Conservation (phyloP, 2,113 vertebrate species). For the Gallinago media region DNA sequence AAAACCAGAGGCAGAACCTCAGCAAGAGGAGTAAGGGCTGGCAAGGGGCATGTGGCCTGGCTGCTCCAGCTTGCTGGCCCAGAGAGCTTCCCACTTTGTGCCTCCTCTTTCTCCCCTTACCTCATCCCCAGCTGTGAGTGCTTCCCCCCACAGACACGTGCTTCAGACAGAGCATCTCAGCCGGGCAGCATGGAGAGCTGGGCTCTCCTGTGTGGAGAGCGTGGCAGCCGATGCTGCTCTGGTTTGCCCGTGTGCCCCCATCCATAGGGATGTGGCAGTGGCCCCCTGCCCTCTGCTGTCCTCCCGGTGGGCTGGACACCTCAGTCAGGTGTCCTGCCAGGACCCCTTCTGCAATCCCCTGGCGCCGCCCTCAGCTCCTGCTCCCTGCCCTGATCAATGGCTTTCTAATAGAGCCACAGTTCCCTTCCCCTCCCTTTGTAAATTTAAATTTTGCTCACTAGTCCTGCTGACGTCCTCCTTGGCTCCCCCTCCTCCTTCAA, state of each 20-base stretch:
- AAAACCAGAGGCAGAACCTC: not conserved
- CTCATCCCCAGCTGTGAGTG: not conserved
- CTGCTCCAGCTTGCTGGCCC: not conserved
- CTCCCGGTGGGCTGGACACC: not conserved
- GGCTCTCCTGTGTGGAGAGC: not conserved
- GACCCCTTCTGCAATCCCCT: too few species aligned
- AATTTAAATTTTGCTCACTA: constrained; percentile 39
- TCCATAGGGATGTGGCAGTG: accelerated
- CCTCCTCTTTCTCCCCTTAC: not conserved
- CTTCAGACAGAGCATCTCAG: not conserved
- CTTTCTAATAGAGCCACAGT: not conserved
- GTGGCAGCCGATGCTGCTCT: not conserved
- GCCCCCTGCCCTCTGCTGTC: not conserved
- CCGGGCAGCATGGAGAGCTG: accelerated
- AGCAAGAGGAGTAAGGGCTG: not conserved
- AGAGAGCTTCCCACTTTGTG: not conserved
- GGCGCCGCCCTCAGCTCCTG: not conserved
- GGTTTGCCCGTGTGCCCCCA: accelerated
- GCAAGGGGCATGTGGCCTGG: not conserved
- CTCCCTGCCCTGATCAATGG: not conserved
- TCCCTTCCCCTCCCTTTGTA: not conserved
- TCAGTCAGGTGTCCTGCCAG: not conserved
- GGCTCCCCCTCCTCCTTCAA: constrained; percentile 11
- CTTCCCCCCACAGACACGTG: accelerated
- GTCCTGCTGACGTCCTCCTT: constrained; percentile 54